phyloP scores from a whole-genome alignment of 2,113 vertebrate genomes.

The Dicerorhinus sumatrensis region DNA sequence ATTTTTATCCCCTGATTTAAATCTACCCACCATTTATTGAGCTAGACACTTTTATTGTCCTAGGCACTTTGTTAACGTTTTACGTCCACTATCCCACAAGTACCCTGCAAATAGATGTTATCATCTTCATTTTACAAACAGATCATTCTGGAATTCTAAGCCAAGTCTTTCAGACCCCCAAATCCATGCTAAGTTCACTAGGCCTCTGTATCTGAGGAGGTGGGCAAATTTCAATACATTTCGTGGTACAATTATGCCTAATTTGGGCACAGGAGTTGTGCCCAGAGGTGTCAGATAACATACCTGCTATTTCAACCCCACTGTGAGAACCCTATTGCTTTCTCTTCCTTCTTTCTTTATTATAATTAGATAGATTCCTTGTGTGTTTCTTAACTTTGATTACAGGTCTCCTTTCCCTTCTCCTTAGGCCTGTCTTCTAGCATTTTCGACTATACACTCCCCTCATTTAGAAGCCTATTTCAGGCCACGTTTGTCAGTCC shows the following conservation, averaged over 20 bases:
- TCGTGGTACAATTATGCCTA: neutral
- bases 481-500: neutral
- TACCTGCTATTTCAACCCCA: neutral
- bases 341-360: neutral
- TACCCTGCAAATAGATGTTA: neutral
- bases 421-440: neutral
- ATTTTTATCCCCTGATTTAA: neutral
- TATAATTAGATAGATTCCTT: constrained; percentile 19
- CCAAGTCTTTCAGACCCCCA: neutral
- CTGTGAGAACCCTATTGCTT: neutral
- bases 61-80: neutral
- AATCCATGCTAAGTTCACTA: neutral
- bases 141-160: neutral
- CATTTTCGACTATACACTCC: neutral
- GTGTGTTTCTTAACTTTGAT: neutral
- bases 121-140: neutral
- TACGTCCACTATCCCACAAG: neutral
- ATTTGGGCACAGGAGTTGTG: neutral
- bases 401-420: neutral
- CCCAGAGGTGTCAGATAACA: neutral
- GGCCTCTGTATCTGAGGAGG: neutral
- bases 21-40: neutral
- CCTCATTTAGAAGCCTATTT: constrained; percentile 2
- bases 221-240: neutral
- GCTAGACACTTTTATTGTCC: no score